Conservation (phyloP, 2,797 vertebrate genomes). For the Sebastes minor region DNA sequence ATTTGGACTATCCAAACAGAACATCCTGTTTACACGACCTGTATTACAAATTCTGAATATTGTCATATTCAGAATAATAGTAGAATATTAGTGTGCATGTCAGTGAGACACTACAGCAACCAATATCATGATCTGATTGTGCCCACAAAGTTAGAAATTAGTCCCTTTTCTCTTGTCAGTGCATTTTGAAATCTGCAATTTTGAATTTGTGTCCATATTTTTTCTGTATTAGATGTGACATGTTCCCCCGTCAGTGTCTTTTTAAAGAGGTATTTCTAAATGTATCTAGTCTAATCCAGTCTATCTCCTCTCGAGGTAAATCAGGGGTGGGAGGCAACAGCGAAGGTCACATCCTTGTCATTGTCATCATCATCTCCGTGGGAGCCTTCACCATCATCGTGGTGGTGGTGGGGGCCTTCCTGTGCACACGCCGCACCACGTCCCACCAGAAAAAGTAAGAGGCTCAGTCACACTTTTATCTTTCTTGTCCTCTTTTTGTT, state of each 20-base stretch:
- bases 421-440: constrained; percentile 93
- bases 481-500: not conserved
- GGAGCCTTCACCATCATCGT: constrained; percentile 94
- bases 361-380: constrained; percentile 93
- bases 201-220: not conserved
- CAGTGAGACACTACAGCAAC: not conserved
- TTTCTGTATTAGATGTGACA: not conserved
- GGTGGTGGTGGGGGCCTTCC: constrained; percentile 93
- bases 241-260: not conserved
- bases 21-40: too few species aligned
- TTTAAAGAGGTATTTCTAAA: not conserved
- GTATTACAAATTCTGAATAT: too few species aligned
- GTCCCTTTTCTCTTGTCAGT: not conserved
- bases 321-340: constrained; percentile 87
- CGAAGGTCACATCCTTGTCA: constrained; percentile 91
- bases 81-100: too few species aligned
- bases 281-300: constrained; percentile 14
- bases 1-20: too few species aligned
- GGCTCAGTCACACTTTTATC: not conserved
- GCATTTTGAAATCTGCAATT: not conserved
- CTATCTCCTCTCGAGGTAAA: constrained; percentile 81
- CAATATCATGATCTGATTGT: not conserved
- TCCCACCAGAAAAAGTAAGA: constrained; percentile 97
- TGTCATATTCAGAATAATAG: too few species aligned
- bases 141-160: not conserved